Base-by-base conservation (phyloP, 1,140 invertebrate genomes). In the Drusus annulatus region DNA sequence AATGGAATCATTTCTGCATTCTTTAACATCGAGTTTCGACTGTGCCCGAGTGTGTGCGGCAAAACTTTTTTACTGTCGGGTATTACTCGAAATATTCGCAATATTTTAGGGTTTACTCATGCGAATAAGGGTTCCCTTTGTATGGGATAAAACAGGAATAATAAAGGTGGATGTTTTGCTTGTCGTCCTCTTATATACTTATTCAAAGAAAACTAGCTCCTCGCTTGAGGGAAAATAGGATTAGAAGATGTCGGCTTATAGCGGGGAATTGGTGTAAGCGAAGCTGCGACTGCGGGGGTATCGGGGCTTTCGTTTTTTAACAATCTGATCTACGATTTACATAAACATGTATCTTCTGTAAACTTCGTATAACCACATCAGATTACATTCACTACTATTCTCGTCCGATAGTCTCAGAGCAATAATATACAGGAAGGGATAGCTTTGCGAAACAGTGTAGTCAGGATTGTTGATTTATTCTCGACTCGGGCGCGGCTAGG, bases 1-100 rank as follows among this genome's bases (percentile, higher is more conserved):
- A 75, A 75, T 28, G 54, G 71, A 75, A 75, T 75, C 28, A 56
- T 56, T 75, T 75, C 71, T 75, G 71, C 71, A 58, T 75, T 75
- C 71, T 75, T 75, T 58, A 58, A 56, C 71, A 75, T 75, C 54
- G 71, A 75, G 60, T 75, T 52, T 71, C 68, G 51, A 52, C 68
- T 17, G 50, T 8, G 52, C n/a, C n/a, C 68, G 25, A 52, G 25
- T 52, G 51, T 71, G 19, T 19, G 50, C 50, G 21, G 52, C 51
- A 71, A 71, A 71, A 71, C 19, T 71, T 71, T 71, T 71, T 71
- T 71, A 51, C 45, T 71, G 19, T 71, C 7, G 8, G 36, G 10
- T 45, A 45, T 45, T 45, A 45, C 68, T 51, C 50, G 45, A 51
- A 52, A 52, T 17, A 21, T 51, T 21, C 45, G n/a, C 36, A 71